Conservation (phyloP, 2,888 invertebrate genomes). For the Electrophaes corylata region DNA sequence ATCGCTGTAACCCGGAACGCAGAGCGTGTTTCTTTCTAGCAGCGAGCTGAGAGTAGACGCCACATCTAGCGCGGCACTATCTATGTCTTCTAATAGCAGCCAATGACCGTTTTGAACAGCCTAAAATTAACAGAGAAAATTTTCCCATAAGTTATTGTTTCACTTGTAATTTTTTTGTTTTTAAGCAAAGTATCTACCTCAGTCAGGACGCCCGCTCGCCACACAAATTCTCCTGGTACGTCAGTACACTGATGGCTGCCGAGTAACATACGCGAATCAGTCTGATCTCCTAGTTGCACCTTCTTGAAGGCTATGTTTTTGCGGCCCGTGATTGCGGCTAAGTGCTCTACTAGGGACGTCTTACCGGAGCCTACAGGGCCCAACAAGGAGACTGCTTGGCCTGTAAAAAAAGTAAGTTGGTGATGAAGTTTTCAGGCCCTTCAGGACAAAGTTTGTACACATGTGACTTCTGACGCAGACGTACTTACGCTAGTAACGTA, state of each 20-base stretch:
- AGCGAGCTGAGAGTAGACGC: conserved; percentile 93
- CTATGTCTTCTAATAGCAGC: conserved; percentile 97
- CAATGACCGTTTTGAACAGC: conserved; percentile 94
- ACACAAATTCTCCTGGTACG: conserved; percentile 98
- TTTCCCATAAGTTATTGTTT: too few species aligned
- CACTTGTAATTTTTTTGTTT: too few species aligned
- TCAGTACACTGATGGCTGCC: conserved; percentile 98
- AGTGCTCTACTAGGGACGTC: conserved; percentile 93
- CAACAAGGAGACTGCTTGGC: conserved; percentile 88
- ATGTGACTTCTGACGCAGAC: too few species aligned
- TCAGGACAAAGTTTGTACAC: too few species aligned
- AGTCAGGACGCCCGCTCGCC: conserved; percentile 97
- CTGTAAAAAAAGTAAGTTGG: too few species aligned
- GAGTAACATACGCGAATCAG: conserved; percentile 96
- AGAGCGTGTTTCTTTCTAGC: conserved; percentile 91
- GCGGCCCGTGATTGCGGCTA: conserved; percentile 92
- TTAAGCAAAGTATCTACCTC: conserved; percentile 71
- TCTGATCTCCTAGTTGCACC: conserved; percentile 98
- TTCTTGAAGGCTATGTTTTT: conserved; percentile 85
- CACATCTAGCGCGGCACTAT: conserved; percentile 96
- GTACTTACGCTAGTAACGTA: too few species aligned
- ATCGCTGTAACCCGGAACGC: conserved; percentile 95
- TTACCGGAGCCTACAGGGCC: conserved; percentile 98
- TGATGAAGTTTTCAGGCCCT: too few species aligned
- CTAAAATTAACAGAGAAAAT: conserved; percentile 59